These are phyloP conservation scores for Eubasilissa splendida DNA, from an alignment of 2,888 invertebrate genomes.

Conservation along the genomic window DNA sequence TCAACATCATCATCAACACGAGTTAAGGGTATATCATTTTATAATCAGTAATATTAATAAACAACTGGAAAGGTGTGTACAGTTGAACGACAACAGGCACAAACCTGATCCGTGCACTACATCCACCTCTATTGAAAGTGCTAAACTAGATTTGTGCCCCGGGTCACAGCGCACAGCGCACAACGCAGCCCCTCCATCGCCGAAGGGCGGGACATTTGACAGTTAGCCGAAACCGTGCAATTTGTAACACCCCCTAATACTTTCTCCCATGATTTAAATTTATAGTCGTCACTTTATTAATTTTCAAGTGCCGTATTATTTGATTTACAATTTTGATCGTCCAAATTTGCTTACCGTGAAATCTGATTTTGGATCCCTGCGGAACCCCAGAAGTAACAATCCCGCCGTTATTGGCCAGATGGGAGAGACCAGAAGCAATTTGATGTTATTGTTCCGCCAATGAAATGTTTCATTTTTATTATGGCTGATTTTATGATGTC, in stretches of 20 bases:
- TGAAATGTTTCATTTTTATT: slow-evolving; percentile 45
- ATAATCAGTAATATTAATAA: too few species aligned
- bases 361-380: slow-evolving; percentile 50
- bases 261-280: slow-evolving; percentile 53
- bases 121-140: slow-evolving; percentile 27
- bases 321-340: slow-evolving; percentile 51
- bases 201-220: slow-evolving; percentile 42
- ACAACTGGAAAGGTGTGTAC: not conserved
- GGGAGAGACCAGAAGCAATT: slow-evolving; percentile 38
- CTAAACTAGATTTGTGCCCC: slow-evolving; percentile 30
- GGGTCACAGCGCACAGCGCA: slow-evolving; percentile 29
- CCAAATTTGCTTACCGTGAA: slow-evolving; percentile 31
- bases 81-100: not conserved
- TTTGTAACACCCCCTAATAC: slow-evolving; percentile 45
- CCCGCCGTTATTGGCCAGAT: slow-evolving; percentile 53
- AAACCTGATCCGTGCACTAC: slow-evolving; percentile 21
- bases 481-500: slow-evolving; percentile 46
- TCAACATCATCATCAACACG: too few species aligned
- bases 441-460: slow-evolving; percentile 35
- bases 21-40: too few species aligned
- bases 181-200: slow-evolving; percentile 27
- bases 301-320: slow-evolving; percentile 53
- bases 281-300: slow-evolving; percentile 55
- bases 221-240: slow-evolving; percentile 47
- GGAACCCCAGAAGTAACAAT: slow-evolving; percentile 3